phyloP scores from a whole-genome alignment of 2,797 vertebrate genomes.

The Catamblyrhynchus diadema region DNA sequence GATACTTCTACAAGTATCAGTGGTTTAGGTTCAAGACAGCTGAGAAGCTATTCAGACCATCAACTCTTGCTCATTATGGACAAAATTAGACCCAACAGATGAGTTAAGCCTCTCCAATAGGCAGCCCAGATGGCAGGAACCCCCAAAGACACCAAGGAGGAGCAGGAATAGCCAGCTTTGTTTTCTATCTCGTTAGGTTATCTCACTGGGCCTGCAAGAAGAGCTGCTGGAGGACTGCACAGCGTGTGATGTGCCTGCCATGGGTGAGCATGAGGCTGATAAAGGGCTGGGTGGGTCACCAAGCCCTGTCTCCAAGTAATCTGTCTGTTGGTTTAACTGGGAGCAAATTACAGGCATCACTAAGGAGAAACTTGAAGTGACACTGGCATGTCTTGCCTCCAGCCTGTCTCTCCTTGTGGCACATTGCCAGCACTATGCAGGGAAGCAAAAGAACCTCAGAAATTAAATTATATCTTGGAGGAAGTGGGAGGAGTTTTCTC shows the following conservation, averaged over 20 bases:
- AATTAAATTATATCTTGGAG: neutral
- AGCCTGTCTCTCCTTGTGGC: constrained; percentile 21
- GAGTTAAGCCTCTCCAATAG: neutral
- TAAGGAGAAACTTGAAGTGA: neutral
- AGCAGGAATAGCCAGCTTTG: neutral
- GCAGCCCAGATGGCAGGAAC: neutral
- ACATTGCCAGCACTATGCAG: neutral
- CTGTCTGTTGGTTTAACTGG: neutral
- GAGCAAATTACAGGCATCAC: constrained; percentile 42
- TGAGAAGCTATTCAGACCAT: neutral
- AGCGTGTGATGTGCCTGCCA: neutral
- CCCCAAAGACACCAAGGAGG: neutral
- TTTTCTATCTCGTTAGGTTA: neutral
- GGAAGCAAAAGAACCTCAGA: neutral
- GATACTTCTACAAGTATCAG: neutral
- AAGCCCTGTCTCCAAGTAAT: constrained; percentile 9
- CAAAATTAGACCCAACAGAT: neutral
- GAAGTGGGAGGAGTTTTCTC: neutral
- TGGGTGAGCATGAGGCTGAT: neutral
- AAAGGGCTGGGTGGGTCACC: neutral
- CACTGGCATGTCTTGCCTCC: neutral
- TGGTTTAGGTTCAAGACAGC: neutral
- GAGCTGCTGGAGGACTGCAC: neutral
- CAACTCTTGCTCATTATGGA: neutral
- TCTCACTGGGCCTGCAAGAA: neutral